Evolutionary conservation across 2,797 vertebrate species (phyloP).

Genomic region (Urocyon cinereoargenteus): DNA sequence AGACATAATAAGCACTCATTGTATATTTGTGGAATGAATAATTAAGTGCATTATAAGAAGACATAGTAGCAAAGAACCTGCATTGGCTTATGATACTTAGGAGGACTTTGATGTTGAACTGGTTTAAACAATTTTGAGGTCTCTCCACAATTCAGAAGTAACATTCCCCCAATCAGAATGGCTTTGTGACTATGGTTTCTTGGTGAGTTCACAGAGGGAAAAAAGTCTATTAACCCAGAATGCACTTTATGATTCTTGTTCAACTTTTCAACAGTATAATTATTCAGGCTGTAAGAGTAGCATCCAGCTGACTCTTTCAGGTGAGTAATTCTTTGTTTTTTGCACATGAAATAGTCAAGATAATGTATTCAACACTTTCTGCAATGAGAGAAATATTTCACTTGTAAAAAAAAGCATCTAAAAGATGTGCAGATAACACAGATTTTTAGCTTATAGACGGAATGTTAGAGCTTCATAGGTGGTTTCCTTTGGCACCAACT

Average conservation of each 20-base stretch:
- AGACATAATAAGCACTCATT: neutral
- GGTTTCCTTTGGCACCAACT: neutral
- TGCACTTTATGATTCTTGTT: neutral
- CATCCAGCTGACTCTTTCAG: neutral
- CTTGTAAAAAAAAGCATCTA: neutral
- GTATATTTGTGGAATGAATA: neutral
- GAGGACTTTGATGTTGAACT: neutral
- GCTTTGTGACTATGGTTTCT: neutral
- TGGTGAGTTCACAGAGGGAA: neutral
- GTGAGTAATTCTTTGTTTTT: neutral
- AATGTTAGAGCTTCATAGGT: neutral
- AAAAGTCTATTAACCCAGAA: neutral
- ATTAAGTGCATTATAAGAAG: neutral
- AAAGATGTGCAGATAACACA: neutral
- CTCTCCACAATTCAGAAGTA: neutral
- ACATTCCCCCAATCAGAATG: neutral
- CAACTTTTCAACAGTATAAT: conserved; percentile 9
- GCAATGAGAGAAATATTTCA: neutral
- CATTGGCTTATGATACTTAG: neutral
- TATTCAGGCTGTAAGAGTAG: neutral
- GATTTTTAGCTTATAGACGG: neutral
- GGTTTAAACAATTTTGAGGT: neutral
- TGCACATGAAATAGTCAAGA: neutral
- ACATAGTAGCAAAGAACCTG: neutral
- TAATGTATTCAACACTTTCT: neutral